phyloP scores from a whole-genome alignment of 2,888 invertebrate genomes.

The Andricus curvator region DNA sequence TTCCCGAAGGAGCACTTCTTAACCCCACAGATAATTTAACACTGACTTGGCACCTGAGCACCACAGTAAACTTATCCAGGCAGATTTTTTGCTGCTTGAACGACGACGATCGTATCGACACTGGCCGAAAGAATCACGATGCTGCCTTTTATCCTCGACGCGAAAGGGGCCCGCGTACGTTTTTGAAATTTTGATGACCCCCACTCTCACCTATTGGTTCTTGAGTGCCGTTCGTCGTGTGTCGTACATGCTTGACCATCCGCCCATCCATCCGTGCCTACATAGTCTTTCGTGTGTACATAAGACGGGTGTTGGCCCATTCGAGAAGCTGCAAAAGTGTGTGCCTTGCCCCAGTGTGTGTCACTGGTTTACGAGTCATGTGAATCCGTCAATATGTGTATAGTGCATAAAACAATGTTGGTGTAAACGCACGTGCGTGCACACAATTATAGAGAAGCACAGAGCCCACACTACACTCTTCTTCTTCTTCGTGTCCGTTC shows the following conservation, averaged over 20 bases:
- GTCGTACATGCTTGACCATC: constrained; percentile 45
- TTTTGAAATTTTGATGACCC: constrained; percentile 79
- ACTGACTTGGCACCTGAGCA: constrained; percentile 27
- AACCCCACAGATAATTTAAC: constrained; percentile 16
- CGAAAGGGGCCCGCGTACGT: constrained; percentile 78
- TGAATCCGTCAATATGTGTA: constrained; percentile 37
- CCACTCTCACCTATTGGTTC: constrained; percentile 71
- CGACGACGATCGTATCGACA: constrained; percentile 77
- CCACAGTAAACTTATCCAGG: constrained; percentile 19
- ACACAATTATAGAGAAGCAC: constrained; percentile 23
- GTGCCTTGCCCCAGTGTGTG: constrained; percentile 1
- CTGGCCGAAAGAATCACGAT: constrained; percentile 78
- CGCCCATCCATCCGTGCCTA: constrained; percentile 53
- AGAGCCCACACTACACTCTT: constrained; percentile 4
- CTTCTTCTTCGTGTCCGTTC: constrained; percentile 25
- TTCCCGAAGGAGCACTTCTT: constrained; percentile 11
- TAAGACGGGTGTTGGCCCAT: constrained; percentile 59
- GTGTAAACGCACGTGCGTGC: constrained; percentile 27
- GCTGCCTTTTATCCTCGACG: constrained; percentile 78
- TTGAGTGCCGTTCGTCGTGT: constrained; percentile 60
- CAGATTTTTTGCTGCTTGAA: constrained; percentile 65
- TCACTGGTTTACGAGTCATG: constrained; percentile 23
- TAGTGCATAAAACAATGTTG: background rate
- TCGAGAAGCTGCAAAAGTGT: constrained; percentile 52
- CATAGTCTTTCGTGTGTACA: constrained; percentile 58